Evolutionary conservation across 92 coral and sea anemone genomes (phyloP), one percentile per base, ranked within the genome.

Genomic region (Parazoanthus darwini): DNA sequence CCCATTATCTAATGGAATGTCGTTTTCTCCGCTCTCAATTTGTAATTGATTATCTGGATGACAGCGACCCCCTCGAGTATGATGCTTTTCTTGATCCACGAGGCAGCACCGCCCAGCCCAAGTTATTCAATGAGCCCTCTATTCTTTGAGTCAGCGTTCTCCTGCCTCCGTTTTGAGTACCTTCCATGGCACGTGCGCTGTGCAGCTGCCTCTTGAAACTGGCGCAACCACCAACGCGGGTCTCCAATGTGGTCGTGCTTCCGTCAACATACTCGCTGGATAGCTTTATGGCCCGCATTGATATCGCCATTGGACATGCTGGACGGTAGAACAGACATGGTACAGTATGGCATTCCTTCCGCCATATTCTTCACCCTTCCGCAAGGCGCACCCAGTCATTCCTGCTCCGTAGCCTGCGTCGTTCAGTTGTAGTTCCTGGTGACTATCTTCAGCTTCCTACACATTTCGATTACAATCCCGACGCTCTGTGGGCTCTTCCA

Each of bases 371-470:
- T 50, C 92, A 85, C 36, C 91, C 90, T 7, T 80, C 75, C 29
- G 94, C 88, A 26, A 54, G 92, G 59, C 80, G 92, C 66, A 92
- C 94, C 72, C 94, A 85, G 51, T 86, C 85, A 66, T 92, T 89
- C 87, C 90, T 92, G 46, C 93, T 89, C 22, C 79, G 88, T 79
- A 89, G 74, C 91, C 90, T 89, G 46, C 58, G 70, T 25, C 82
- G 39, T 43, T 85, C 92, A 9, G 85, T 85, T 18, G 88, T 89
- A n/a, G 26, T 91, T 26, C 91, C 80, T 43, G 89, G 85, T 25
- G 82, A 78, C 46, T 70, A 92, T 78, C 72, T 92, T 43, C 87
- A 90, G 91, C 70, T 92, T 38, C 36, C 50, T 38, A 82, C 91
- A 58, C 91, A 90, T 54, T 81, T 44, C 25, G 94, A 89, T 56